Evolutionary conservation across 2,113 vertebrate genomes (phyloP).

Genomic region (Nesoenas mayeri): DNA sequence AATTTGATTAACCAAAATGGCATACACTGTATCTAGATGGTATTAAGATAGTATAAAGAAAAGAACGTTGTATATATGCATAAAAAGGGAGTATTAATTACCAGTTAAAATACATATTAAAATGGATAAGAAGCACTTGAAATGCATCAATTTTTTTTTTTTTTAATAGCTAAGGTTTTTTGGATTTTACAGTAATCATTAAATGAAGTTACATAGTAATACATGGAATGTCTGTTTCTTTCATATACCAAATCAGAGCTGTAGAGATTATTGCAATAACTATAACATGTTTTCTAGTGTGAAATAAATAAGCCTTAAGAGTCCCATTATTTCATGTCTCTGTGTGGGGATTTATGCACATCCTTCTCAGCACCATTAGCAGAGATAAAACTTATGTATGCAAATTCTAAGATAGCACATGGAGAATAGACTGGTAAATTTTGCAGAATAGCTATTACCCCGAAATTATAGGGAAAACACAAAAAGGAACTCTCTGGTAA

Average conservation of each 20-base stretch:
- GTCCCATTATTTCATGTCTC: slow-evolving; percentile 16
- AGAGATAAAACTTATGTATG: slow-evolving; percentile 26
- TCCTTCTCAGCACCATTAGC: slow-evolving; percentile 6
- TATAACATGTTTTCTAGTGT: background rate
- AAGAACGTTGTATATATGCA: background rate
- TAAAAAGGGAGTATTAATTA: background rate
- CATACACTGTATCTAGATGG: background rate
- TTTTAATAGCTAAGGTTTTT: background rate
- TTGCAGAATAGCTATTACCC: slow-evolving; percentile 8
- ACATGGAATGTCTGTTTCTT: background rate
- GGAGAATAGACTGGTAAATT: background rate
- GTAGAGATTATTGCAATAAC: background rate
- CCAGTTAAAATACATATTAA: background rate
- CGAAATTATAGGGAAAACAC: slow-evolving; percentile 9
- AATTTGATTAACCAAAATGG: slow-evolving; percentile 29
- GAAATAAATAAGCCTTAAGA: slow-evolving; percentile 29
- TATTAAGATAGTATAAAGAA: background rate
- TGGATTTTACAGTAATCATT: background rate
- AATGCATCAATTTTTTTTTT: background rate
- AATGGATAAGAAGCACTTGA: background rate
- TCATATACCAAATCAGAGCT: background rate
- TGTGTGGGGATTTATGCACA: background rate
- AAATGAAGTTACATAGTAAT: background rate
- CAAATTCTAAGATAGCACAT: background rate
- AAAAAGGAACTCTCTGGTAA: background rate